phyloP scores from a whole-genome alignment of 1,140 invertebrate species.

The Drosophila littoralis region DNA sequence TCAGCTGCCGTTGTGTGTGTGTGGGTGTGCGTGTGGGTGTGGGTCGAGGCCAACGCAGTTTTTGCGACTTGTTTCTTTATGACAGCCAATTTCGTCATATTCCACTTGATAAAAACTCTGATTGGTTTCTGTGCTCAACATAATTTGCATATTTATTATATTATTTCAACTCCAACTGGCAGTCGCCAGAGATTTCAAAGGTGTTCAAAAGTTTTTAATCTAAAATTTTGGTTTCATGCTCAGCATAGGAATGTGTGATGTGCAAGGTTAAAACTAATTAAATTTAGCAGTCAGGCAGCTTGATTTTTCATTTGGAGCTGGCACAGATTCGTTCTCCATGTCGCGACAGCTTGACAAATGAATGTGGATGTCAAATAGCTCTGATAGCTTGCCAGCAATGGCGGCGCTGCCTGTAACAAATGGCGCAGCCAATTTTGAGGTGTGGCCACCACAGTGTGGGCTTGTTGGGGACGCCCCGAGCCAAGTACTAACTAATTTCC shows the following conservation, averaged over 20 bases:
- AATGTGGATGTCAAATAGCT: slow-evolving; percentile 75
- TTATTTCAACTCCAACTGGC: slow-evolving; percentile 46
- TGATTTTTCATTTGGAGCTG: slow-evolving; percentile 52
- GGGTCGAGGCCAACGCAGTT: slow-evolving; percentile 2
- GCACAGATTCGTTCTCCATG: slow-evolving; percentile 60
- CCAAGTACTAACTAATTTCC: slow-evolving; percentile 77
- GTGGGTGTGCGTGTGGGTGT: slow-evolving; percentile 20
- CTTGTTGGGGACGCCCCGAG: neutral
- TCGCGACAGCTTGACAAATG: slow-evolving; percentile 77
- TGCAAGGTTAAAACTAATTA: slow-evolving; percentile 74
- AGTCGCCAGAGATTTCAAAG: neutral
- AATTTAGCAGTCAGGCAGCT: slow-evolving; percentile 54
- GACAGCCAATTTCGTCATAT: slow-evolving; percentile 76
- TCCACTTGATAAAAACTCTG: slow-evolving; percentile 83
- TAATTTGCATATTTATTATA: slow-evolving; percentile 79
- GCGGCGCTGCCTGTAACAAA: slow-evolving; percentile 61
- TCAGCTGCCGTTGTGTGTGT: slow-evolving; percentile 18
- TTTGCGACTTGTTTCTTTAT: slow-evolving; percentile 32
- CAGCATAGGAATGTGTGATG: slow-evolving; percentile 60
- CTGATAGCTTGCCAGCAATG: slow-evolving; percentile 73
- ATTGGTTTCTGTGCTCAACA: slow-evolving; percentile 64
- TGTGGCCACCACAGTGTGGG: slow-evolving; percentile 54
- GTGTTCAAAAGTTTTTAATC: slow-evolving; percentile 58
- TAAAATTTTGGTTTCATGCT: slow-evolving; percentile 37
- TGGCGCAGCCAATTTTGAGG: slow-evolving; percentile 72